Percentiles rank a stretch among this genome's conserved stretches.
phyloP scores from a whole-genome alignment of 2,888 invertebrate genomes.

The Drosophila longiperda region DNA sequence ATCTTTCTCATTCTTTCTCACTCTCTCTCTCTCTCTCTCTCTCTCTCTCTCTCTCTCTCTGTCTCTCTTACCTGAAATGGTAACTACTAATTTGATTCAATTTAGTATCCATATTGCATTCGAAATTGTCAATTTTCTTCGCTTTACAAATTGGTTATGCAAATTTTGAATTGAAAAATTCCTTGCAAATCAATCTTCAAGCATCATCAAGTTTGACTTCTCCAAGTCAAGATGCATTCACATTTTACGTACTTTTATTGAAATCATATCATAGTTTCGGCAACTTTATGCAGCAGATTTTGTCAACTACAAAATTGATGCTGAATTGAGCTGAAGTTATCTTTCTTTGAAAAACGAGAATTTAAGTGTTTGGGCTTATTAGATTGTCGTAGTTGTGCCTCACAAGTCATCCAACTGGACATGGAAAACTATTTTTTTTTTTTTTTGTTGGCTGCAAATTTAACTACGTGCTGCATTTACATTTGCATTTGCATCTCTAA shows the following conservation, averaged over 20 bases:
- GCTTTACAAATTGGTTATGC: neutral
- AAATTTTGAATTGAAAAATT: neutral
- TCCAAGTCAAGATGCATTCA: neutral
- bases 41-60: neutral
- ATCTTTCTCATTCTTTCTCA: neutral
- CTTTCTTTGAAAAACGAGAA: neutral
- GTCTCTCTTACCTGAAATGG: neutral
- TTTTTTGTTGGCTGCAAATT: neutral
- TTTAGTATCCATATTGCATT: constrained; percentile 45
- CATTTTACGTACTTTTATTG: neutral
- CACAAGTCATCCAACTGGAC: constrained; percentile 40
- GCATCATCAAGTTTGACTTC: neutral
- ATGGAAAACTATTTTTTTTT: constrained; percentile 6
- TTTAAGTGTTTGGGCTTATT: constrained; percentile 12
- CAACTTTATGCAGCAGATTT: neutral
- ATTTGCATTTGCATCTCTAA: constrained; percentile 30
- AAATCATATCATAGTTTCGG: neutral
- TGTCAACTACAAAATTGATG: neutral
- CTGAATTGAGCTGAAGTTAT: neutral
- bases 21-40: neutral
- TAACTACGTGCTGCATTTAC: constrained; percentile 48
- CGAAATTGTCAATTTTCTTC: constrained; percentile 32
- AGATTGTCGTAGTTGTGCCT: constrained; percentile 8
- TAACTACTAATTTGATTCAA: neutral
- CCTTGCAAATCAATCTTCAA: neutral